These are phyloP conservation scores for Amblyteles armatorius DNA, from an alignment of 2,888 invertebrate species.

Conservation along the genomic window DNA sequence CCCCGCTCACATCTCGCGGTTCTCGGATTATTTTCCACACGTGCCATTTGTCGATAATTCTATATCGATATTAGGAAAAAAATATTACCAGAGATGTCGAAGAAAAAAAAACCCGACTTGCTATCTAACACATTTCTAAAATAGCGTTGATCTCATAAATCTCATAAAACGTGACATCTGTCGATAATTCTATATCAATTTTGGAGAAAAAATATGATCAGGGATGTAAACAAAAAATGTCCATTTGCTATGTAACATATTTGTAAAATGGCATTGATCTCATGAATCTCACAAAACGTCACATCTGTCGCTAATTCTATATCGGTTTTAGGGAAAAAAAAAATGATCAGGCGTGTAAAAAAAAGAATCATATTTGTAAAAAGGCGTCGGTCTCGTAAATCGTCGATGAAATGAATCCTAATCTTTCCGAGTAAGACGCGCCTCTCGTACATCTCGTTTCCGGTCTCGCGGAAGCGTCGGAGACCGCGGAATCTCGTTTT, in stretches of 20 bases:
- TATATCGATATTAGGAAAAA: not conserved
- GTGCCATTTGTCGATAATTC: conserved; percentile 9
- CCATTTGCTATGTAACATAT: too few relatives aligned
- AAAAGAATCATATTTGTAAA: too few relatives aligned
- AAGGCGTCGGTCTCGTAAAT: too few relatives aligned
- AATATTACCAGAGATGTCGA: not conserved
- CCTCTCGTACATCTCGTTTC: too few relatives aligned
- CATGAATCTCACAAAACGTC: not conserved
- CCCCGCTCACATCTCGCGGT: not conserved
- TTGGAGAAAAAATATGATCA: not conserved
- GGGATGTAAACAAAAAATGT: not conserved
- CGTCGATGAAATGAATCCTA: not conserved
- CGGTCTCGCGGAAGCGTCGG: too few relatives aligned
- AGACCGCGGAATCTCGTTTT: too few relatives aligned
- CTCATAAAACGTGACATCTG: not conserved
- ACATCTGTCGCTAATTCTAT: not conserved
- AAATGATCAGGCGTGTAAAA: not conserved
- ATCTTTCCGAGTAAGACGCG: too few relatives aligned
- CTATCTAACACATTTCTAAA: too few relatives aligned
- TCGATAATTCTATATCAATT: not conserved
- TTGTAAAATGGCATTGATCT: too few relatives aligned
- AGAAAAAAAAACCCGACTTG: too few relatives aligned
- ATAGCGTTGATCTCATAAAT: too few relatives aligned
- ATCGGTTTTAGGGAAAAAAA: not conserved
- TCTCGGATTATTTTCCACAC: not conserved